A percentile compares a stretch with the other conserved stretches of the same genome.
phyloP scores from a whole-genome alignment of 1,140 invertebrate genomes.

The Diorhabda sublineata region DNA sequence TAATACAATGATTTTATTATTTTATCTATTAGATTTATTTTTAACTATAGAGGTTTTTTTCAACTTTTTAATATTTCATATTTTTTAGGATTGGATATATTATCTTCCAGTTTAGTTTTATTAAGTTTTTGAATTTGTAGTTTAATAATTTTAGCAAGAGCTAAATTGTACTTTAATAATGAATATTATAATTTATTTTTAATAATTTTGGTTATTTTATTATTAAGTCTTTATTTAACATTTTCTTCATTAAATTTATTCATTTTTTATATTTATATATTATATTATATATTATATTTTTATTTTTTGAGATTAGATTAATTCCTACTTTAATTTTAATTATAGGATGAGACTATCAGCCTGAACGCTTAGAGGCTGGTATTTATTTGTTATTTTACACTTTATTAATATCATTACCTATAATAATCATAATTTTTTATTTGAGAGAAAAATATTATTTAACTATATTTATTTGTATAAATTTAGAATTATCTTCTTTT shows the following conservation, averaged over 20 bases:
- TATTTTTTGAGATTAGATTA: conserved; percentile 47
- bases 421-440: too few relatives aligned
- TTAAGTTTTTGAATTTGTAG: conserved; percentile 53
- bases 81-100: conserved; percentile 49
- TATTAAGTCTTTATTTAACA: conserved; percentile 55
- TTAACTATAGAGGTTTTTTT: conserved; percentile 44
- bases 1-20: conserved; percentile 44
- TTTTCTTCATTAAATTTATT: conserved; percentile 58
- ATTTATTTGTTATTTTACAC: too few relatives aligned
- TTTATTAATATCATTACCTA: too few relatives aligned
- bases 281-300: conserved; percentile 50
- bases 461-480: too few relatives aligned
- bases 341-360: too few relatives aligned
- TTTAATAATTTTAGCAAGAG: conserved; percentile 53
- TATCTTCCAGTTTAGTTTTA: conserved; percentile 52
- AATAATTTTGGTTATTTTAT: conserved; percentile 52
- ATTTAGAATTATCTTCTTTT: conserved; percentile 25
- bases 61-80: conserved; percentile 43
- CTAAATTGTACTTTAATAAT: conserved; percentile 47
- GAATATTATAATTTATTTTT: conserved; percentile 52
- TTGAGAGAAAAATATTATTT: too few relatives aligned
- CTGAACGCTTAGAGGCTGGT: too few relatives aligned
- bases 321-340: too few relatives aligned
- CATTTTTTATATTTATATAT: conserved; percentile 56
- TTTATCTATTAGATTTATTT: conserved; percentile 47